Evolutionary conservation across 2,113 vertebrate species (phyloP).

Genomic region (Colaptes auratus): DNA sequence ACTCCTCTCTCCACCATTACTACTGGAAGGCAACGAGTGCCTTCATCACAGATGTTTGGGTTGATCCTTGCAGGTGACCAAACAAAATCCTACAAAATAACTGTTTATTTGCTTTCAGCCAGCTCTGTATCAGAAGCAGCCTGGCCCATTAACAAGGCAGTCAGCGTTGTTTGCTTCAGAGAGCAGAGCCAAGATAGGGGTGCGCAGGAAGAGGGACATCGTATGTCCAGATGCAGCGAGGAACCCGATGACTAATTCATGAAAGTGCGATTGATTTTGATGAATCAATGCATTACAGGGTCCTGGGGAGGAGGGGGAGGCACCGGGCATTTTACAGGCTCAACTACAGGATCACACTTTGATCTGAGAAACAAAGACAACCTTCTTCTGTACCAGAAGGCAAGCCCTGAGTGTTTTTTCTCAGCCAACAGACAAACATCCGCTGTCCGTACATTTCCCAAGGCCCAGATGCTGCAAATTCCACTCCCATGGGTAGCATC

Average conservation of each 20-base stretch:
- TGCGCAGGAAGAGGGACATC: not conserved
- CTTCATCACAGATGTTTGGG: not conserved
- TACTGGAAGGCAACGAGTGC: not conserved
- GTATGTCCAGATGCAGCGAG: constrained; percentile 60
- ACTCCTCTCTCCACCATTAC: not conserved
- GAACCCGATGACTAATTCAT: constrained; percentile 65
- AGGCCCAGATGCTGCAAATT: not conserved
- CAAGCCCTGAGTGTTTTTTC: not conserved
- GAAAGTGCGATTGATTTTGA: constrained; percentile 66
- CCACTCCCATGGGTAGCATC: not conserved
- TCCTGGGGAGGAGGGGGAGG: constrained; percentile 26
- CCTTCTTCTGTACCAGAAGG: constrained; percentile 36
- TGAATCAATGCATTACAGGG: constrained; percentile 63
- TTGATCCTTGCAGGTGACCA: not conserved
- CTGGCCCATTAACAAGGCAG: not conserved
- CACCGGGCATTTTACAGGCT: constrained; percentile 26
- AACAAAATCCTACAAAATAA: not conserved
- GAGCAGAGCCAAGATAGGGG: not conserved
- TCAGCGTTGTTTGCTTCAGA: not conserved
- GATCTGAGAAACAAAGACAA: constrained; percentile 63
- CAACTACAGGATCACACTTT: constrained; percentile 51
- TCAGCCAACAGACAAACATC: not conserved
- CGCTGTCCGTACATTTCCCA: not conserved
- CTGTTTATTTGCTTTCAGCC: constrained; percentile 30
- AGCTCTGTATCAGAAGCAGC: not conserved